Base-by-base conservation (phyloP, 2,113 vertebrate species). In the Phaethon lepturus region DNA sequence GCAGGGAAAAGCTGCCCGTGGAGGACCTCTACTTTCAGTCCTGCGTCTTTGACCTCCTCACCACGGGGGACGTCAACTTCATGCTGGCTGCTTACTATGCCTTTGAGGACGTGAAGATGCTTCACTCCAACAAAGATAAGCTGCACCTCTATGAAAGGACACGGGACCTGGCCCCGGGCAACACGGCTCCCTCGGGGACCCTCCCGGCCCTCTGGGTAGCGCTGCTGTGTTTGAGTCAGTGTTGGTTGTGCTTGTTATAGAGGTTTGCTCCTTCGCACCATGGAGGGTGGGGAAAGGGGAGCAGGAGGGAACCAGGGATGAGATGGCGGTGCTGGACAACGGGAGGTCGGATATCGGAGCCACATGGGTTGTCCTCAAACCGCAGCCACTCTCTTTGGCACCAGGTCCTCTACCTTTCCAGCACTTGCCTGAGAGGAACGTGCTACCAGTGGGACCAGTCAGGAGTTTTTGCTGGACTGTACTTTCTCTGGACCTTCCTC, bases 21-120 rank as follows among this genome's bases (percentile, higher is more conserved):
- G 99, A 99, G 98, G 99, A 99, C 96, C 97, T 99, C 74, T 99
- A 99, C 97, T 99, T 99, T 93, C 99, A 99, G 92, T 99, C 99
- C 64, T 99, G 99, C 20, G 99, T 99, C 94, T 99, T 99, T 3
- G 99, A 99, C 95, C 99, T 99, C 49, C 98, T 99, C 59, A 99
- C 99, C 38, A 99, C 99, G 0, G 99, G 99, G 2, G 99, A 99
- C 3, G 98, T 99, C 95, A 99, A 99, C 98, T 99, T 99, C 98
- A 99, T 99, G 38, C 98, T 99, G 98, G 99, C 99, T n/a, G 99
- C 99, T 96, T 99, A 99, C 96, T 99, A 99, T 2, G 99, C 99
- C 74, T 98, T 99, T 73, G 99, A 99, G 98, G 99, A 99, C 0
- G 99, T 99, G 82, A 99, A 99, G 97, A 98, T 98, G 98, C 99